Percentiles rank a stretch among this genome's conserved stretches.
phyloP scores from a whole-genome alignment of 2,888 invertebrate species.

The Beris chalybata region DNA sequence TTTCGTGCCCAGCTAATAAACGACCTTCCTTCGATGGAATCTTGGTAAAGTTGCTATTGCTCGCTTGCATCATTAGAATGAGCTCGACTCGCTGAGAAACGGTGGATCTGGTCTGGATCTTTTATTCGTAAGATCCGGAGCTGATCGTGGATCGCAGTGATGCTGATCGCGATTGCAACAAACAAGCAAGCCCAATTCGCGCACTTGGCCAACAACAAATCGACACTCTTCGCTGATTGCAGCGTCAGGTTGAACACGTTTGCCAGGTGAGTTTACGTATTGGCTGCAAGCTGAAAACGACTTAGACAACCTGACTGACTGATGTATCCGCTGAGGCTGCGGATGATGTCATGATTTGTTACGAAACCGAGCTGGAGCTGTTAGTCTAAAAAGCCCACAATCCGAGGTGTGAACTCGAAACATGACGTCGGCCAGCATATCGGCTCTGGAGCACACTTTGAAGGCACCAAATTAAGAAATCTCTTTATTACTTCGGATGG shows the following conservation, averaged over 20 bases:
- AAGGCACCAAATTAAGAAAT: conserved; percentile 2
- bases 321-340: conserved; percentile 9
- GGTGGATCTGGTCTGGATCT: too few species aligned
- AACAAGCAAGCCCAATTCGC: too few species aligned
- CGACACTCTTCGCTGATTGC: background rate
- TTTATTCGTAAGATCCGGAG: background rate
- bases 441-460: background rate
- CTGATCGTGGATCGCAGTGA: conserved; percentile 8
- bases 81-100: too few species aligned
- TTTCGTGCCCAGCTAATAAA: conserved; percentile 23
- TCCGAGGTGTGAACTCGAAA: conserved; percentile 10
- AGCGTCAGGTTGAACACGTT: conserved; percentile 16
- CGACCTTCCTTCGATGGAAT: conserved; percentile 13
- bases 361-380: background rate
- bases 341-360: conserved; percentile 18
- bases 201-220: too few species aligned
- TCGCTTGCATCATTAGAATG: conserved; percentile 19
- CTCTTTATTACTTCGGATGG: background rate
- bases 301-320: conserved; percentile 2
- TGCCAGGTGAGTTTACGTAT: conserved; percentile 1
- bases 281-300: background rate
- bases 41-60: background rate
- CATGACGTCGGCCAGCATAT: background rate
- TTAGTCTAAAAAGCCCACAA: conserved; percentile 6
- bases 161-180: background rate